Evolutionary conservation across 1,140 invertebrate species (phyloP).

Genomic region (Heliothis virescens): DNA sequence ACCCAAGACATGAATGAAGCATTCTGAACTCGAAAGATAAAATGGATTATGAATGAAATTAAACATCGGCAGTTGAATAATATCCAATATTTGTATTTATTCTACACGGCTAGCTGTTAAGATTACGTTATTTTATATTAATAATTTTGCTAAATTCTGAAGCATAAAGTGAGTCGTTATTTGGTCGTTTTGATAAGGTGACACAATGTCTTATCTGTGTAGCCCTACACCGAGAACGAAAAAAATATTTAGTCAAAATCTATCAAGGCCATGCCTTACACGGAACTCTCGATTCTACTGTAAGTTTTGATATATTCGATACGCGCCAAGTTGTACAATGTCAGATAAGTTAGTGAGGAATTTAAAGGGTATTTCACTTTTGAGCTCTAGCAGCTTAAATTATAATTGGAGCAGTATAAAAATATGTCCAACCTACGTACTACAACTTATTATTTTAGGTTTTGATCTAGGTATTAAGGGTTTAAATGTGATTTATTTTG

Average conservation of each 20-base stretch:
- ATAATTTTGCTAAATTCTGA: slow-evolving; percentile 41
- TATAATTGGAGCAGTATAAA: slow-evolving; percentile 7
- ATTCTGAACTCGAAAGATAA: slow-evolving; percentile 23
- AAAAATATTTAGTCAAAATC: slow-evolving; percentile 77
- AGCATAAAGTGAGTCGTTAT: slow-evolving; percentile 43
- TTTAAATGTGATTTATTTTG: background rate
- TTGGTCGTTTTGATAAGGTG: slow-evolving; percentile 67
- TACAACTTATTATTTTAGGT: background rate
- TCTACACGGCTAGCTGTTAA: slow-evolving; percentile 30
- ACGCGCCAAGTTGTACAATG: slow-evolving; percentile 68
- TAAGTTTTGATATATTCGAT: slow-evolving; percentile 60
- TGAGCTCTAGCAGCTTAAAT: background rate
- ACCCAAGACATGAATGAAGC: slow-evolving; percentile 37
- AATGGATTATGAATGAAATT: slow-evolving; percentile 34
- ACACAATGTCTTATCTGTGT: slow-evolving; percentile 78
- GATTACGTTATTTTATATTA: slow-evolving; percentile 35
- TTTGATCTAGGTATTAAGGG: background rate
- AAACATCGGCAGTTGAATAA: slow-evolving; percentile 36
- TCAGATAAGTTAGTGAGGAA: slow-evolving; percentile 77
- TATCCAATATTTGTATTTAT: slow-evolving; percentile 46
- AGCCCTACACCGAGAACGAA: slow-evolving; percentile 58
- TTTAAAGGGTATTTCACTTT: slow-evolving; percentile 61
- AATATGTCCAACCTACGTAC: no score
- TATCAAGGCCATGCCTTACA: slow-evolving; percentile 74
- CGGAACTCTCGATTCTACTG: slow-evolving; percentile 72